phyloP scores from a whole-genome alignment of 2,888 invertebrate genomes.

The Nowickia ferox region DNA sequence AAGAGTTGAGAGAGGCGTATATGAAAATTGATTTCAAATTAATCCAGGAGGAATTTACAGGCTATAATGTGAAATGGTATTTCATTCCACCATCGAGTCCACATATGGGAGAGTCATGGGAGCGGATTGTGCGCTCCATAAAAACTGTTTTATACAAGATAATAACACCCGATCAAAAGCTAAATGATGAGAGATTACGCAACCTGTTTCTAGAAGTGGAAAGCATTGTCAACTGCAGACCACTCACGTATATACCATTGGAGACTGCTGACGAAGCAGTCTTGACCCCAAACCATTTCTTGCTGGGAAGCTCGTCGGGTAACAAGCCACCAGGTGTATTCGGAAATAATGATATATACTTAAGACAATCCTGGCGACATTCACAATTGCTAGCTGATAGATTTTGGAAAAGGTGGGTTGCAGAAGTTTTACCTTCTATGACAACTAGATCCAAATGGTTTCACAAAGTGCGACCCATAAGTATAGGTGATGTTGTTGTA shows the following conservation, averaged over 20 bases:
- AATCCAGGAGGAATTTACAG: too few species aligned
- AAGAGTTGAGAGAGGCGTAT: too few species aligned
- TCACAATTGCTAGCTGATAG: constrained; percentile 72
- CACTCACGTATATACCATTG: constrained; percentile 66
- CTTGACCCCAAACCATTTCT: constrained; percentile 77
- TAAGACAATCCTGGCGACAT: constrained; percentile 75
- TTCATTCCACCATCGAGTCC: neutral
- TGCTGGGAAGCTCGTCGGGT: constrained; percentile 68
- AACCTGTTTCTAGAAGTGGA: constrained; percentile 61
- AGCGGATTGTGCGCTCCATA: constrained; percentile 8
- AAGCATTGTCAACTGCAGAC: constrained; percentile 64
- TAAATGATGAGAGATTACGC: constrained; percentile 42
- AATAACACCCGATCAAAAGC: constrained; percentile 28
- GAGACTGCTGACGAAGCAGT: constrained; percentile 74
- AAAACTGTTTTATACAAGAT: constrained; percentile 50
- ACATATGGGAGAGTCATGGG: constrained; percentile 17
- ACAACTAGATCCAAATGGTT: constrained; percentile 68
- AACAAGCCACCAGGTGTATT: constrained; percentile 67
- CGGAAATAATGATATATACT: constrained; percentile 53
- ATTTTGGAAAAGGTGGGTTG: constrained; percentile 72
- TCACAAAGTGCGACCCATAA: too few species aligned
- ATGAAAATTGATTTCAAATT: too few species aligned
- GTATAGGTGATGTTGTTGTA: too few species aligned
- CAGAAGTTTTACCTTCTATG: constrained; percentile 72
- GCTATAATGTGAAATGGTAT: too few species aligned